Percentiles rank a stretch among this genome's conserved stretches.
These are phyloP conservation scores for Neoascia interrupta DNA, from an alignment of 2,888 invertebrate species.

Conservation along the genomic window DNA sequence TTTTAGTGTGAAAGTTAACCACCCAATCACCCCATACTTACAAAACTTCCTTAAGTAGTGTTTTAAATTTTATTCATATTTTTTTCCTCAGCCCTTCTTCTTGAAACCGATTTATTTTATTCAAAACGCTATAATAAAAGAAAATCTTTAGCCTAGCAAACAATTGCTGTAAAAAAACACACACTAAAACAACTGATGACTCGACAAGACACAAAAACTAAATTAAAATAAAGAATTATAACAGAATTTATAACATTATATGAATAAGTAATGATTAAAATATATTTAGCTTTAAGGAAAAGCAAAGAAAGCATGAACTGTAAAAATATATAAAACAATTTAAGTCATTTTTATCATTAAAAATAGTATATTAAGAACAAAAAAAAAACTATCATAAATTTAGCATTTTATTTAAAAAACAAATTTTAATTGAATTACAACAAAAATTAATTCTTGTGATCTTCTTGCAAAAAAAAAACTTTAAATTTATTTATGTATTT, in stretches of 20 bases:
- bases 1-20: too few species aligned
- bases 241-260: constrained; percentile 60
- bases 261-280: constrained; percentile 37
- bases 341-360: constrained; percentile 58
- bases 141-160: constrained; percentile 37
- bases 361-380: constrained; percentile 36
- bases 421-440: constrained; percentile 21
- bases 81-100: too few species aligned
- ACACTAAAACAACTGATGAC: background rate
- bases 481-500: background rate
- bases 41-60: too few species aligned
- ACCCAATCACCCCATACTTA: too few species aligned
- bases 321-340: constrained; percentile 7
- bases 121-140: constrained; percentile 11
- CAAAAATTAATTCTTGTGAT: constrained; percentile 57
- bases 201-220: constrained; percentile 14
- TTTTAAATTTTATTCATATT: too few species aligned
- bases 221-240: constrained; percentile 25
- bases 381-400: constrained; percentile 54
- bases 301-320: constrained; percentile 37
- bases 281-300: constrained; percentile 58
- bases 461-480: constrained; percentile 43
- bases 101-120: constrained; percentile 31
- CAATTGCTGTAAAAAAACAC: constrained; percentile 11
- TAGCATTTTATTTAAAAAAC: constrained; percentile 56